phyloP scores from a whole-genome alignment of 2,113 vertebrate species.

The Phaethon lepturus region DNA sequence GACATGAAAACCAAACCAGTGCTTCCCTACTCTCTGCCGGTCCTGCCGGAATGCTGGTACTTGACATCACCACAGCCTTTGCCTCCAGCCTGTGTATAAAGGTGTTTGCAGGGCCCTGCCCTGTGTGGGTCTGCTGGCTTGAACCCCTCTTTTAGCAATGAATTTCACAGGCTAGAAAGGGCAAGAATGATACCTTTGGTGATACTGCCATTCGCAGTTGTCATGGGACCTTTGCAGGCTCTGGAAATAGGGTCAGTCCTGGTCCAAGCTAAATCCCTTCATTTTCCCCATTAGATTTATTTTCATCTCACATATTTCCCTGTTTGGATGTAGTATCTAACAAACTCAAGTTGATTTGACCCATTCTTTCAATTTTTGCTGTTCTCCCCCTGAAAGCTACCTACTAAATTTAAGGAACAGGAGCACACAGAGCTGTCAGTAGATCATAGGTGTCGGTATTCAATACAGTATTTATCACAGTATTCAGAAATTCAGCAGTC shows the following conservation, averaged over 20 bases:
- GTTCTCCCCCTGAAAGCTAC: neutral
- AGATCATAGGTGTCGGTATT: neutral
- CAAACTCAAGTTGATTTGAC: neutral
- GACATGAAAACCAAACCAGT: neutral
- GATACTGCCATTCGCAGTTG: neutral
- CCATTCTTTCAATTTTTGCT: neutral
- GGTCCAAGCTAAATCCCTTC: neutral
- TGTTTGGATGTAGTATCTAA: neutral
- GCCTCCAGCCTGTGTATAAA: neutral
- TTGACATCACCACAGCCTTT: neutral
- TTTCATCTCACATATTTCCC: neutral
- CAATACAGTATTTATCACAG: constrained; percentile 7
- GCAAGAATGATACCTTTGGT: neutral
- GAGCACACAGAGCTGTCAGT: neutral
- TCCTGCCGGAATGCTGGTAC: neutral
- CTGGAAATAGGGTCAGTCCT: neutral
- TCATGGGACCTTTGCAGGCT: neutral
- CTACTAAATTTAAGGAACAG: neutral
- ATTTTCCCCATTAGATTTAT: neutral
- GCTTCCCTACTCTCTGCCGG: neutral
- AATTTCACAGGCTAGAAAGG: neutral
- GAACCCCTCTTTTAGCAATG: neutral
- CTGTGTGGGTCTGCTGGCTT: neutral
- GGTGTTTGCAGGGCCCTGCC: neutral
- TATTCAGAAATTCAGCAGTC: constrained; percentile 8